Base-by-base conservation (phyloP, 1,140 invertebrate genomes). In the Neodiprion virginianus region DNA sequence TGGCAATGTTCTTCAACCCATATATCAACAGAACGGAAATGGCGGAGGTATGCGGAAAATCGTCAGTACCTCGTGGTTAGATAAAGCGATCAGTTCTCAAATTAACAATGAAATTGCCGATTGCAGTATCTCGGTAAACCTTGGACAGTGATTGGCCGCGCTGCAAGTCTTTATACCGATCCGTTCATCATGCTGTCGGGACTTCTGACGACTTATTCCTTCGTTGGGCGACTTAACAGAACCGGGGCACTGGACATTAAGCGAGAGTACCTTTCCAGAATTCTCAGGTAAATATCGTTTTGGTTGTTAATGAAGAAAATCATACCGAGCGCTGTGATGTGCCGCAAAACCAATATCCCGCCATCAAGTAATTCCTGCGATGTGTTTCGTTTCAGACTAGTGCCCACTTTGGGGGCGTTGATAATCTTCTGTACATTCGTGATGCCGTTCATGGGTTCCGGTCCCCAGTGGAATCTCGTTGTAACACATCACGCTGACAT, bases 151-250 rank as follows among this genome's bases (percentile, higher is more conserved):
- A 85, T 94, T 21, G 93, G 92, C 40, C 89, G 94, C 67, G 93
- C 93, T 1, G 93, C 94, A 0, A 94, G 93, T 79, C 85, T 95
- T 3, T 94, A 95, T 78, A 95, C 94, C 1, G 94, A 95, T 85
- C 93, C 93, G 23, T 95, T 95, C 79, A 91, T 95, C 11, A 93
- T 95, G 89, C 87, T 95, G 53, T 94, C 93, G 69, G 94, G 93
- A 9, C 91, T 93, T 50, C 82, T 95, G 50, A 93, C 93, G 8
- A 88, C 93, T 0, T 92, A 93, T 80, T 91, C 91, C 8, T 90
- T 94, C 4, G 78, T 93, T 10, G 90, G 92, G 75, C 90, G 90
- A 78, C 80, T 93, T 8, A 88, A 91, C 7, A 89, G 76, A 71
- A 90, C 84, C 79, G 90, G 90, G 1, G 90, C 88, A 73, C 88